These are phyloP conservation scores for Aselliscus stoliczkanus DNA, from an alignment of 2,797 vertebrate genomes.

Conservation along the genomic window DNA sequence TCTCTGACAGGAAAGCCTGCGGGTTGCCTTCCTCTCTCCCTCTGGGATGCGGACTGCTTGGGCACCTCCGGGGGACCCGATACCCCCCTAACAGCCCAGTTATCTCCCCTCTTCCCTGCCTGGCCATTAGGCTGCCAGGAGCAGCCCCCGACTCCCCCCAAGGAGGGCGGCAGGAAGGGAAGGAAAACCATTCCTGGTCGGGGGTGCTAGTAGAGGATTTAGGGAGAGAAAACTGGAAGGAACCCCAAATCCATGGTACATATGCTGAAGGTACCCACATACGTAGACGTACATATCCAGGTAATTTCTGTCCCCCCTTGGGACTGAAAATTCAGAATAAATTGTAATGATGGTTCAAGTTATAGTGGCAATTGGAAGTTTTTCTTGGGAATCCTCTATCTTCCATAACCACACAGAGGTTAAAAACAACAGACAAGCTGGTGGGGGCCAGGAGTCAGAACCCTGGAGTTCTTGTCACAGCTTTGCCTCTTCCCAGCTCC, in stretches of 20 bases:
- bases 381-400: not conserved
- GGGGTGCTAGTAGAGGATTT: not conserved
- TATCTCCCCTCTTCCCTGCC: not conserved
- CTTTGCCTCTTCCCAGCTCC: not conserved
- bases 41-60: not conserved
- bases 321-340: not conserved
- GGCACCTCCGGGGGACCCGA: not conserved
- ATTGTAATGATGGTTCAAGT: not conserved
- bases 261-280: no score
- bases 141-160: not conserved
- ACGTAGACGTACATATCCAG: no score
- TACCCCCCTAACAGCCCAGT: not conserved
- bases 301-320: not conserved
- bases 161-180: not conserved
- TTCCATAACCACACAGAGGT: not conserved
- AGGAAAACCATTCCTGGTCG: not conserved
- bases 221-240: not conserved
- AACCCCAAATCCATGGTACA: rapidly evolving
- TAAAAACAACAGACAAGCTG: not conserved
- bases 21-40: not conserved
- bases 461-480: not conserved
- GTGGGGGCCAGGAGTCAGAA: not conserved
- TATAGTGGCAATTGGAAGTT: not conserved
- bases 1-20: not conserved
- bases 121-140: not conserved